Evolutionary conservation across 2,113 vertebrate genomes (phyloP).

Genomic region (Chroicocephalus ridibundus): DNA sequence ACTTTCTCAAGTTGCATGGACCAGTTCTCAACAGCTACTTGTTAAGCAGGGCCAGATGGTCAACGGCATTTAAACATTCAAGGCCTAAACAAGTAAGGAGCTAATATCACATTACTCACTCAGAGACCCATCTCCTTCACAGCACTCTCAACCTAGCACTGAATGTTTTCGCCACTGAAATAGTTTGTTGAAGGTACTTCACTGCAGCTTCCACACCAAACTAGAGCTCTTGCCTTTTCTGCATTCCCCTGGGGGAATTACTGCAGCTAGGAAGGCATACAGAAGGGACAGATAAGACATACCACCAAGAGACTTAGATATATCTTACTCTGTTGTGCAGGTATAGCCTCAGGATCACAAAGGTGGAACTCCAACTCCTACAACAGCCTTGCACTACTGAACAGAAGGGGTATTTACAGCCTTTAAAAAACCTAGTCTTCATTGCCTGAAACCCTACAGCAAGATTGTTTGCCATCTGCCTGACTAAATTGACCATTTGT

Average conservation of each 20-base stretch:
- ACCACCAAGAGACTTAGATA: not conserved
- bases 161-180: not conserved
- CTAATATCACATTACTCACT: not conserved
- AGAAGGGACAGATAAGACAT: not conserved
- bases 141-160: not conserved
- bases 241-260: not conserved
- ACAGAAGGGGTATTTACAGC: not conserved
- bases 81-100: not conserved
- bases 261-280: not conserved
- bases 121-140: not conserved
- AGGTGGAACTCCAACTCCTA: not conserved
- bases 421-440: not conserved
- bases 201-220: not conserved
- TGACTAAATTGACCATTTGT: constrained; percentile 46
- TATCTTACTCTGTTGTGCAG: not conserved
- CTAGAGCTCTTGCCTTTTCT: not conserved
- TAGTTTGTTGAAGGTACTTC: not conserved
- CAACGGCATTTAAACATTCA: not conserved
- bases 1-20: not conserved
- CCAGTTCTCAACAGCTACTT: not conserved
- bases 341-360: not conserved
- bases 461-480: constrained; percentile 24
- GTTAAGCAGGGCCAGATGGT: not conserved
- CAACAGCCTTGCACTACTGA: not conserved
- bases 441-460: not conserved